Percentiles rank a stretch among this genome's conserved stretches.
Conservation (phyloP, 2,797 vertebrate genomes). For the Synaphobranchus kaupii region DNA sequence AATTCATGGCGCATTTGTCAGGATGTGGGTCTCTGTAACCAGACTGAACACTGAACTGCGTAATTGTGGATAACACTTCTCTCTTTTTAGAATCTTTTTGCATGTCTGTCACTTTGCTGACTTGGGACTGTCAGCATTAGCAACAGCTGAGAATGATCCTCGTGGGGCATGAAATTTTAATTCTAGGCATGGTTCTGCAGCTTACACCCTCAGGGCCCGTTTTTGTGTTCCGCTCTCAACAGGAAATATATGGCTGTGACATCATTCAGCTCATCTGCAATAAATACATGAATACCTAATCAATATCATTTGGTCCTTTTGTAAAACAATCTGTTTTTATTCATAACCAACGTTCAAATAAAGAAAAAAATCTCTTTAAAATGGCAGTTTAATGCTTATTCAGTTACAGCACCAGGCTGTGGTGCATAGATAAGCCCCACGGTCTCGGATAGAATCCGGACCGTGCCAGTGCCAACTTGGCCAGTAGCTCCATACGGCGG, state of each 20-base stretch:
- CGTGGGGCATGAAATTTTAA: slow-evolving; percentile 33
- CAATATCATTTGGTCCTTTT: background rate
- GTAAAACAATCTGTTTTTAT: background rate
- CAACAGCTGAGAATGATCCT: slow-evolving; percentile 28
- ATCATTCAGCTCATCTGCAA: background rate
- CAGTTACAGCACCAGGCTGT: too few relatives aligned
- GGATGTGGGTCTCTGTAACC: background rate
- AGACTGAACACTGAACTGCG: background rate
- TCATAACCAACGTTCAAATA: background rate
- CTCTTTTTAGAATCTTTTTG: slow-evolving; percentile 24
- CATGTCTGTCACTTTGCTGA: slow-evolving; percentile 28
- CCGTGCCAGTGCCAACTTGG: too few relatives aligned
- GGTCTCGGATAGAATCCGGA: too few relatives aligned
- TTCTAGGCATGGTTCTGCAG: background rate
- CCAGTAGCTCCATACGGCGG: too few relatives aligned
- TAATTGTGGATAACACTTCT: slow-evolving; percentile 7
- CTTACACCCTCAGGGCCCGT: slow-evolving; percentile 1
- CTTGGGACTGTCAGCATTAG: slow-evolving; percentile 14
- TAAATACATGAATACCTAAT: background rate
- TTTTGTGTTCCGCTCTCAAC: background rate
- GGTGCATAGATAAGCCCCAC: too few relatives aligned
- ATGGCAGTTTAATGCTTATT: background rate
- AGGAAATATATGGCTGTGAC: background rate
- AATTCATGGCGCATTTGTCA: background rate
- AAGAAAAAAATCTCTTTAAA: background rate